Evolutionary conservation across 2,113 vertebrate genomes (phyloP).

Genomic region (Junco hyemalis): DNA sequence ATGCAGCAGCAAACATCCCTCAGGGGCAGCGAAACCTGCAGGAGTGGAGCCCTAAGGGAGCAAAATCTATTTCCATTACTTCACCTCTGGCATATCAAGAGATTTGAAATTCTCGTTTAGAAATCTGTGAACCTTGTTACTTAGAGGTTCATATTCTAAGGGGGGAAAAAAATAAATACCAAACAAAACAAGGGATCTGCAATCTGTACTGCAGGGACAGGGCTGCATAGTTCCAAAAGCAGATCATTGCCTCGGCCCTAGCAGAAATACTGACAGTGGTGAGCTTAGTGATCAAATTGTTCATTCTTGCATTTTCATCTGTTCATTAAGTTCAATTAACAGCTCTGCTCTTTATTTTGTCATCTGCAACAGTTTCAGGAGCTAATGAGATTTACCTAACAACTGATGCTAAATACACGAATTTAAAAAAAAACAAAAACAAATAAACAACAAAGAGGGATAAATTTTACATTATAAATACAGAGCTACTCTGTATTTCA

Average conservation of each 20-base stretch:
- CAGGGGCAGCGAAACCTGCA: not conserved
- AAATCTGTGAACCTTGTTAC: not conserved
- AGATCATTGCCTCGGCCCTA: not conserved
- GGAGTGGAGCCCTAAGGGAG: not conserved
- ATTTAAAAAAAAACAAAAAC: not conserved
- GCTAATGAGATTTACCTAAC: not conserved
- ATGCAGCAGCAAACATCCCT: not conserved
- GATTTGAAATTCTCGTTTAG: not conserved
- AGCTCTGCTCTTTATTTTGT: not conserved
- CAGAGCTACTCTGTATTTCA: not conserved
- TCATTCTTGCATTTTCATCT: not conserved
- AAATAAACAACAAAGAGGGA: not conserved
- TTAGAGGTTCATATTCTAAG: not conserved
- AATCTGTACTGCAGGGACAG: not conserved
- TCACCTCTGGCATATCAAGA: not conserved
- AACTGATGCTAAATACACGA: not conserved
- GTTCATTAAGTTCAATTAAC: not conserved
- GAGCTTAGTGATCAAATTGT: not conserved
- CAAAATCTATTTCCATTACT: not conserved
- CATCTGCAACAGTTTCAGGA: not conserved
- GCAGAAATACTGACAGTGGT: not conserved
- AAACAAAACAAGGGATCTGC: not conserved
- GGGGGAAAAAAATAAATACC: not conserved
- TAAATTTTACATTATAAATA: not conserved
- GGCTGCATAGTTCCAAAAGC: not conserved